These are phyloP conservation scores for Babyrousa celebensis DNA, from an alignment of 2,797 vertebrate genomes.

Conservation along the genomic window DNA sequence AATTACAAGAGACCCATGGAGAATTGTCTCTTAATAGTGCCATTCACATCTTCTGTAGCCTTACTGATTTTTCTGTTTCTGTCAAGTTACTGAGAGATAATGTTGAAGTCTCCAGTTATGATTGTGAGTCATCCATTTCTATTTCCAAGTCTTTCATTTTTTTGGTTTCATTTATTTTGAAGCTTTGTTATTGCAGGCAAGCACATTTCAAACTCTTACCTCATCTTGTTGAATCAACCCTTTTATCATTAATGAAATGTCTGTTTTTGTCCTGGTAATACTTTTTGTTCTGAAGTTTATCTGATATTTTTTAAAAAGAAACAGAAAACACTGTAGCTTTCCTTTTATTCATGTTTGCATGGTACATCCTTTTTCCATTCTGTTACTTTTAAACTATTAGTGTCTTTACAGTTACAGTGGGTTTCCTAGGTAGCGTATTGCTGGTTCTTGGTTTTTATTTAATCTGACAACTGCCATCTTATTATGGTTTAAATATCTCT, in stretches of 20 bases:
- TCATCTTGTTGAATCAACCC: background rate
- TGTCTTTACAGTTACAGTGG: background rate
- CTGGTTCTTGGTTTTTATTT: constrained; percentile 12
- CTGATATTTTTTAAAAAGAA: background rate
- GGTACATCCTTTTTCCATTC: constrained; percentile 40
- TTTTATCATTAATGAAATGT: constrained; percentile 28
- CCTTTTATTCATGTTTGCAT: constrained; percentile 2
- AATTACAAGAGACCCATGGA: background rate
- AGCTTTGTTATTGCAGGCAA: background rate
- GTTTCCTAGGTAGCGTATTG: background rate
- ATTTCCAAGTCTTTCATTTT: background rate
- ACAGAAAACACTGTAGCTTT: background rate
- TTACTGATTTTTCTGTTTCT: background rate
- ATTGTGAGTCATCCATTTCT: background rate
- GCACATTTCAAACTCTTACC: background rate
- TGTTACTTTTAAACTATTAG: background rate
- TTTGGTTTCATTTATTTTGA: constrained; percentile 32
- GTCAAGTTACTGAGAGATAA: background rate
- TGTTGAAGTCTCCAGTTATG: background rate
- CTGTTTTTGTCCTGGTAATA: background rate
- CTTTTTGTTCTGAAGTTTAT: background rate
- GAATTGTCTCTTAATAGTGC: background rate
- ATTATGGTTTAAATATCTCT: constrained; percentile 35
- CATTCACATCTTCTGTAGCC: background rate
- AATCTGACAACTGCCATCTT: background rate